These are phyloP conservation scores for Drosophila quinaria DNA, from an alignment of 2,888 invertebrate genomes.

Conservation along the genomic window DNA sequence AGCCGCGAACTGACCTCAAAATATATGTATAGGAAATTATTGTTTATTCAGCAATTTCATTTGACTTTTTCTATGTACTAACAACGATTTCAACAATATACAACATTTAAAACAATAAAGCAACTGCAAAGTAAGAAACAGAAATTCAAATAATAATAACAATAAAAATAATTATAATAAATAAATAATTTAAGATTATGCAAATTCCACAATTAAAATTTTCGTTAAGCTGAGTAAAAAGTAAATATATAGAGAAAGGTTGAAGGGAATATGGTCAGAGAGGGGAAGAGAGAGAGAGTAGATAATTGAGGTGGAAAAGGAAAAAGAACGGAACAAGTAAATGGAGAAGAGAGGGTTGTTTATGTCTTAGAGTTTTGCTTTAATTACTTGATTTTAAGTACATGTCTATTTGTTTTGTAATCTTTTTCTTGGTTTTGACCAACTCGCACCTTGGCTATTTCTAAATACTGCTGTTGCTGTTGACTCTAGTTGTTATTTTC, in stretches of 20 bases:
- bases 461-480: constrained; percentile 3
- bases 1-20: constrained; percentile 67
- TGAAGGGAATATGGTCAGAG: background rate
- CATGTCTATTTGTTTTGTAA: constrained; percentile 14
- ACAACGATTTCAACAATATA: background rate
- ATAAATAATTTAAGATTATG: constrained; percentile 29
- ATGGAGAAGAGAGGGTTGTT: background rate
- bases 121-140: constrained; percentile 9
- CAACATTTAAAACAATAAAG: constrained; percentile 28
- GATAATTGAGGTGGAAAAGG: background rate
- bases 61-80: too few relatives aligned
- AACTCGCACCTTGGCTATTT: constrained; percentile 10
- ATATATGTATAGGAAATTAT: constrained; percentile 21
- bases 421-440: constrained; percentile 21
- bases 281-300: background rate
- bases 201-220: constrained; percentile 12
- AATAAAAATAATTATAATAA: constrained; percentile 10
- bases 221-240: background rate
- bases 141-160: constrained; percentile 2
- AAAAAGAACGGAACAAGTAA: background rate
- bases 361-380: constrained; percentile 14
- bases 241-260: background rate
- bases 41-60: constrained; percentile 45
- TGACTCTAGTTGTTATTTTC: constrained; percentile 22
- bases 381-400: constrained; percentile 27